phyloP scores from a whole-genome alignment of 2,797 vertebrate species.

The Smutsia gigantea region DNA sequence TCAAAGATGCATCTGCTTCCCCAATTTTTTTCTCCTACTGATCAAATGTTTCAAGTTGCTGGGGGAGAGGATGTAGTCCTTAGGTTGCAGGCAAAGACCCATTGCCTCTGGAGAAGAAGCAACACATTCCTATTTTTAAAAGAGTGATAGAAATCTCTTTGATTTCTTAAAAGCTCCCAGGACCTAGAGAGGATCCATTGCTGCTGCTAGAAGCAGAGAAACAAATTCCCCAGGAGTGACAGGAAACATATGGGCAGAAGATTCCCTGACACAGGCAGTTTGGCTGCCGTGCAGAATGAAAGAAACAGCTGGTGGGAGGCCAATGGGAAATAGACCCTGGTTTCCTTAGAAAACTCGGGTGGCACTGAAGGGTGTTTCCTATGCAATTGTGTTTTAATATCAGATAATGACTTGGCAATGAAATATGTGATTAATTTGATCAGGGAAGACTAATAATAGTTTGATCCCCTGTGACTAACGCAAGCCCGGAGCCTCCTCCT shows the following conservation, averaged over 20 bases:
- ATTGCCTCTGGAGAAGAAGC: too few relatives aligned
- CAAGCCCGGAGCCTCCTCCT: not conserved
- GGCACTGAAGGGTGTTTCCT: not conserved
- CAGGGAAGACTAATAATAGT: not conserved
- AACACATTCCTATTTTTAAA: not conserved
- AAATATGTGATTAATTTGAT: not conserved
- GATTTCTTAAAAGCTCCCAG: not conserved
- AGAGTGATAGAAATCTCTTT: not conserved
- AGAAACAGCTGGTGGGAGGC: too few relatives aligned
- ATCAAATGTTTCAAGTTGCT: too few relatives aligned
- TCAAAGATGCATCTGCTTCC: not conserved
- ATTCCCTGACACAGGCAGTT: not conserved
- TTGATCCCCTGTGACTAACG: too few relatives aligned
- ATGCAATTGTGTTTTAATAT: not conserved
- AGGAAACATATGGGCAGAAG: not conserved
- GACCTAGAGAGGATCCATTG: too few relatives aligned
- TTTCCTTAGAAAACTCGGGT: not conserved
- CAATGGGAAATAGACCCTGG: not conserved
- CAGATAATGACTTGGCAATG: not conserved
- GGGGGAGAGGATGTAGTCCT: fast-evolving
- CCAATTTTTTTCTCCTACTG: too few relatives aligned
- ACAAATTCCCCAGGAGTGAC: not conserved
- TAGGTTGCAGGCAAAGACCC: not conserved
- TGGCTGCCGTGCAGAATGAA: not conserved
- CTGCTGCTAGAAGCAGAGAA: not conserved